Percentiles rank a stretch among this genome's conserved stretches.
phyloP scores from a whole-genome alignment of 2,797 vertebrate species.

The Manis crassicaudata region DNA sequence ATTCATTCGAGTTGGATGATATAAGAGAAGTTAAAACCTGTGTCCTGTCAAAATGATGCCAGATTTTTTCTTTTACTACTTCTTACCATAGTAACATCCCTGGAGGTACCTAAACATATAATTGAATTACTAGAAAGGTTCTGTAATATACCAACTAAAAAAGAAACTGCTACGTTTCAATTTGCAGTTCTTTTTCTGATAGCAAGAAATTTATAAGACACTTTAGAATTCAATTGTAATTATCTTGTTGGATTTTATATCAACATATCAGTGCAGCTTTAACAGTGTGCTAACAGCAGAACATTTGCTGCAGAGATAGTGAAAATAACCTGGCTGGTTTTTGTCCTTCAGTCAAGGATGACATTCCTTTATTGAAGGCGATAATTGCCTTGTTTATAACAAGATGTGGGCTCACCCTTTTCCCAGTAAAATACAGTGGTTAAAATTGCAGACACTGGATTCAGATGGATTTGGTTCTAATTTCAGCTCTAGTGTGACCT shows the following conservation, averaged over 20 bases:
- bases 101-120: slow-evolving; percentile 61
- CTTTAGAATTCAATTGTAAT: slow-evolving; percentile 71
- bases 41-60: slow-evolving; percentile 62
- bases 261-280: slow-evolving; percentile 49
- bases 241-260: slow-evolving; percentile 28
- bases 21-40: slow-evolving; percentile 40
- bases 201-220: slow-evolving; percentile 43
- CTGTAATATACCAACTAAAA: slow-evolving; percentile 54
- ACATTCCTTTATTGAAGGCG: not conserved
- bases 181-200: slow-evolving; percentile 63
- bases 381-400: slow-evolving; percentile 39
- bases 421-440: not conserved
- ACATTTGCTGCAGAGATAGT: not conserved
- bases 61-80: slow-evolving; percentile 35
- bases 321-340: slow-evolving; percentile 30
- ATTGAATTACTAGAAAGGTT: slow-evolving; percentile 64
- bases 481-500: slow-evolving; percentile 19
- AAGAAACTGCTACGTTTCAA: slow-evolving; percentile 69
- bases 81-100: slow-evolving; percentile 29
- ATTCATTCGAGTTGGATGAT: not conserved
- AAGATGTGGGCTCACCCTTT: not conserved
- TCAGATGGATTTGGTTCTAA: not conserved
- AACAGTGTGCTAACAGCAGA: slow-evolving; percentile 5
- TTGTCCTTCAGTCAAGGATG: slow-evolving; percentile 43
- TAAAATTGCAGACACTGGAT: not conserved